These are phyloP conservation scores for Trigoniulus corallinus DNA, from an alignment of 1,140 invertebrate species.

Conservation along the genomic window DNA sequence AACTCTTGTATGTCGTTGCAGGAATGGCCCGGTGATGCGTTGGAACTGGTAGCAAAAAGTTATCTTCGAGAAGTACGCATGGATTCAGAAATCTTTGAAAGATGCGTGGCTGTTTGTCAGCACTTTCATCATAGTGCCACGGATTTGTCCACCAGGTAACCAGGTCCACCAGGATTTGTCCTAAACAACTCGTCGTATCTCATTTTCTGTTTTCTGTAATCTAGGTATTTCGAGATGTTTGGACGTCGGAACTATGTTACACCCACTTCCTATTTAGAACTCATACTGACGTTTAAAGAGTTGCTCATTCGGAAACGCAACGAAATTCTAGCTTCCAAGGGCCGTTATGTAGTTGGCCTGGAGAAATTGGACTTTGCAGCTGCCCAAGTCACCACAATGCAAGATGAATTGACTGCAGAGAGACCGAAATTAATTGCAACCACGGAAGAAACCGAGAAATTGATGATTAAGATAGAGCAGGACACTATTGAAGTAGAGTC, in stretches of 20 bases:
- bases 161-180: not conserved
- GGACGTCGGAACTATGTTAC: slow-evolving; percentile 72
- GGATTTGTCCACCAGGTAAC: slow-evolving; percentile 28
- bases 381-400: slow-evolving; percentile 64
- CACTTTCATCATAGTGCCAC: slow-evolving; percentile 38
- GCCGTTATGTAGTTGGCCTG: slow-evolving; percentile 44
- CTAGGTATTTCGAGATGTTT: slow-evolving; percentile 49
- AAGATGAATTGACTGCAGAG: slow-evolving; percentile 63
- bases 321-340: slow-evolving; percentile 56
- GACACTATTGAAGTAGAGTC: slow-evolving; percentile 93
- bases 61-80: slow-evolving; percentile 48
- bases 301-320: slow-evolving; percentile 38
- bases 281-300: slow-evolving; percentile 67
- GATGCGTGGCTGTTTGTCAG: slow-evolving; percentile 57
- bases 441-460: slow-evolving; percentile 77
- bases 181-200: too few species aligned
- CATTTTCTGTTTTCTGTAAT: slow-evolving; percentile 17
- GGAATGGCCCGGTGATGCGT: slow-evolving; percentile 79
- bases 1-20: not conserved
- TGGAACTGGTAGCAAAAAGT: slow-evolving; percentile 73
- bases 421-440: slow-evolving; percentile 81
- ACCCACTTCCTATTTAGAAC: slow-evolving; percentile 77
- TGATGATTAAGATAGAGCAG: slow-evolving; percentile 95
- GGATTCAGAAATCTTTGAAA: slow-evolving; percentile 22
- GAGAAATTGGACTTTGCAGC: slow-evolving; percentile 88